Evolutionary conservation across 2,797 vertebrate genomes (phyloP).

Genomic region (Coccyzus lansbergi): DNA sequence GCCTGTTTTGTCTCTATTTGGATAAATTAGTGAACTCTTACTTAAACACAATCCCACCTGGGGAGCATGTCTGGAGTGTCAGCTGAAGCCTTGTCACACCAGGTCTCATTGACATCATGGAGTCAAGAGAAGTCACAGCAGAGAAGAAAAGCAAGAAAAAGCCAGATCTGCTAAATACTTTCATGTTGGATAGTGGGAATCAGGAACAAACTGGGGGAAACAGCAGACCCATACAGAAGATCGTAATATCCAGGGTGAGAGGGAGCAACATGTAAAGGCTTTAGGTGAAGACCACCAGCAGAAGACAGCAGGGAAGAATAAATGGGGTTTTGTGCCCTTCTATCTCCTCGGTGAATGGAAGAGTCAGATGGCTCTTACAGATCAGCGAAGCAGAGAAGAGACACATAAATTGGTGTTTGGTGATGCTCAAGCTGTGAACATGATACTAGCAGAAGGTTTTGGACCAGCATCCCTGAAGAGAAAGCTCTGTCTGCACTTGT

Average conservation of each 20-base stretch:
- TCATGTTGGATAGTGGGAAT: background rate
- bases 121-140: background rate
- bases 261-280: background rate
- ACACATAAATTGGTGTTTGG: background rate
- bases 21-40: background rate
- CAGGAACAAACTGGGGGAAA: background rate
- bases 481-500: background rate
- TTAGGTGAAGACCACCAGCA: background rate
- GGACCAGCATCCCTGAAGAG: background rate
- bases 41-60: background rate
- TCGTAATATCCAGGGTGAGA: background rate
- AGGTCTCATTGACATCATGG: rapidly evolving
- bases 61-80: background rate
- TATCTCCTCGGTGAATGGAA: background rate
- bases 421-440: background rate
- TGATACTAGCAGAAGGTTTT: background rate
- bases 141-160: background rate
- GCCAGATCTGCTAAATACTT: background rate
- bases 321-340: background rate
- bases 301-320: background rate
- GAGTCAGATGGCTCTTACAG: background rate
- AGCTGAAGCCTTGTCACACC: background rate
- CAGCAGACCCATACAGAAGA: background rate
- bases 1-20: background rate
- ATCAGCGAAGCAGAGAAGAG: background rate